Evolutionary conservation across 2,113 vertebrate genomes (phyloP), one percentile per base, ranked within the genome.

Genomic region (Rhea pennata): DNA sequence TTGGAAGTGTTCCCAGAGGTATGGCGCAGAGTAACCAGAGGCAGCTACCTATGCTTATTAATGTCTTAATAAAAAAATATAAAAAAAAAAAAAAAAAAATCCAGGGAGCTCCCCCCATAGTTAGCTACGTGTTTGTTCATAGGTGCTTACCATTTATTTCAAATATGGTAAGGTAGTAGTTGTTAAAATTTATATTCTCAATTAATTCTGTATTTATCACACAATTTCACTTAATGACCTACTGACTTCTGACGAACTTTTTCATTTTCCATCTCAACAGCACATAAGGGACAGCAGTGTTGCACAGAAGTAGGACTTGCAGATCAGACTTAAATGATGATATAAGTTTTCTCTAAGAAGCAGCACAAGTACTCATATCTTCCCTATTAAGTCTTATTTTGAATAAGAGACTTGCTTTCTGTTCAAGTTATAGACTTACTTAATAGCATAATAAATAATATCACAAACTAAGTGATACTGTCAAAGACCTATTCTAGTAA

Each of bases 201-300:
- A 36, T 33, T 10, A n/a, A 19, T 36, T 31, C 29, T 66, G 61
- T 20, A 48, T 48, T 42, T 15, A 14, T 36, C 26, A 62, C 4
- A 10, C 46, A 15, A 36, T 46, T 79, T 78, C 20, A 50, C 39
- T 33, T 4, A 7, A 16, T 42, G 44, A 16, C 33, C 65, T 46
- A 16, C 29, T 29, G 40, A 22, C 29, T 69, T 69, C 61, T 64
- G 40, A 27, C 14, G 19, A 19, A 19, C 11, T 36, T 62, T 10
- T 39, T 72, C 39, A 1, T 44, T 61, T 78, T 61, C 39, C 23
- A 46, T 48, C 26, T 54, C 73, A 36, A 2, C 23, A 40, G 8
- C 1, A 0, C 2, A 0, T 29, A 46, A 84, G 72, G 20, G 70
- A 54, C 17, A 20, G 27, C 40, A 46, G 2, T 1, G 11, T 42